Percentiles rank a stretch among this genome's conserved stretches.
Evolutionary conservation across 2,113 vertebrate species (phyloP).

Genomic region (Urocynchramus pylzowi): DNA sequence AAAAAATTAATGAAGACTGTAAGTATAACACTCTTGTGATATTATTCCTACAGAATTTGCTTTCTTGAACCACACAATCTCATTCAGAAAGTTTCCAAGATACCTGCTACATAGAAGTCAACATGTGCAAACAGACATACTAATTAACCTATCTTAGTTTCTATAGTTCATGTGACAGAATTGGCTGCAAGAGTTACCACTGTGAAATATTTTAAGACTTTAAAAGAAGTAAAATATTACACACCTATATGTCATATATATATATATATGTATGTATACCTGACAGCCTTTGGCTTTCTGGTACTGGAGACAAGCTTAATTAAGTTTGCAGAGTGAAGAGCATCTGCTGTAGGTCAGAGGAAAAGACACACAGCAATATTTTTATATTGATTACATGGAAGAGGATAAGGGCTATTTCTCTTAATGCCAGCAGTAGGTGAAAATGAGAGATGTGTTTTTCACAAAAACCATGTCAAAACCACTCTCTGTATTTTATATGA

Average conservation of each 20-base stretch:
- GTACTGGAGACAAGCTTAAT: not conserved
- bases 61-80: not conserved
- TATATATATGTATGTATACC: no score
- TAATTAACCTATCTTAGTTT: not conserved
- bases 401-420: not conserved
- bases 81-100: not conserved
- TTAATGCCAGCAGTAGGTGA: not conserved
- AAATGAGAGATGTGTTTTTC: not conserved
- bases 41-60: not conserved
- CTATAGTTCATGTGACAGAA: not conserved
- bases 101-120: not conserved
- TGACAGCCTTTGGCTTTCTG: not conserved
- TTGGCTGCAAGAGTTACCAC: not conserved
- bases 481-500: not conserved
- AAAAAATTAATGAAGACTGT: not conserved
- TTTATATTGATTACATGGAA: not conserved
- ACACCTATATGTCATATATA: not conserved
- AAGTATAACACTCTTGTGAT: not conserved
- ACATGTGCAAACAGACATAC: not conserved
- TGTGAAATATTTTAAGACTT: not conserved
- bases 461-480: not conserved
- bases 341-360: not conserved
- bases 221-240: not conserved
- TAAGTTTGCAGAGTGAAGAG: not conserved
- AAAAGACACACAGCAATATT: not conserved